Base-by-base conservation (phyloP, 2,888 invertebrate genomes). In the Acrocera orbiculus region DNA sequence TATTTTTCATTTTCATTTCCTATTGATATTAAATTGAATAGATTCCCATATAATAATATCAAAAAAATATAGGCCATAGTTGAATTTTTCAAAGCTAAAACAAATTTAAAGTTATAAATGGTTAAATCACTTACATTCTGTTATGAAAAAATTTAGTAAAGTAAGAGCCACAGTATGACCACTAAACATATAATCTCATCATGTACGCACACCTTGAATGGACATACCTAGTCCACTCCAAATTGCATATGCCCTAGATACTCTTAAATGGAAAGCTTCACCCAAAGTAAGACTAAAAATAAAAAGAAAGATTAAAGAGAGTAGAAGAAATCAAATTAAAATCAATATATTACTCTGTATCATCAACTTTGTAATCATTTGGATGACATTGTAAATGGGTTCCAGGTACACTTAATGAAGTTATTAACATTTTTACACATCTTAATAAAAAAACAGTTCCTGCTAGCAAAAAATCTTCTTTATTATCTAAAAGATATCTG, bases 171-270 rank as follows among this genome's bases (percentile, higher is more conserved):
- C 92, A 0, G 98, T 98, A 62, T 99, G 98, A 1, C 98, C 98
- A 48, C 89, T 90, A 65, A 98, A 98, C 96, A 98, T 98, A 63
- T 99, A 98, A 64, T 99, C 98, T 0, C 98, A 98, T 57, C 98
- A 98, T 1, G 96, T 93, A 40, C 95, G 69, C 1, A 95, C 93
- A 26, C 93, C 93, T 52, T 90, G 80, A 47, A 93, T 87, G 3
- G 92, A 89, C 89, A 98, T 92, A 32, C 98, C 98, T 31, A 93
- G 79, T 10, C 95, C 92, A 53, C 83, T 78, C 93, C 95, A 98
- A 49, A 98, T 98, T 40, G 83, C 75, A 57, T 92, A 89, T 9
- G 89, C 89, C 56, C 81, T 75, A 35, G 69, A 61, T 50, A 72
- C 58, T 19, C 72, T 61, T 26, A 63, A 43, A 54, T 64, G 45